Evolutionary conservation across 2,113 vertebrate species (phyloP).

Genomic region (Silurus asotus): DNA sequence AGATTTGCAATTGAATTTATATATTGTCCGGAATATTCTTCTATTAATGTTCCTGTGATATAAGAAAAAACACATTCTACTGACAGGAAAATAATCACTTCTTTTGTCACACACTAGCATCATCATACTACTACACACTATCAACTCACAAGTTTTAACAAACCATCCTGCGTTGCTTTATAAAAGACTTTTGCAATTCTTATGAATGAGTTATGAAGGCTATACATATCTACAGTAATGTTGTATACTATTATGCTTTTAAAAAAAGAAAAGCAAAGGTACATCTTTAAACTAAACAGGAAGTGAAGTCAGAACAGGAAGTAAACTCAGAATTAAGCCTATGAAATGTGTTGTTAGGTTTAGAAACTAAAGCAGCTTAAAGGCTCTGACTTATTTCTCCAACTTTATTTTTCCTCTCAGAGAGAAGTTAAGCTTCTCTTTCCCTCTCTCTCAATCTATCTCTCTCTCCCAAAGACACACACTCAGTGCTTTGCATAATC

Average conservation of each 20-base stretch:
- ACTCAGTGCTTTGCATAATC: slow-evolving; percentile 65
- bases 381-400: slow-evolving; percentile 53
- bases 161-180: not conserved
- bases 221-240: too few species aligned
- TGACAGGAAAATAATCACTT: not conserved
- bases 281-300: not conserved
- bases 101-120: not conserved
- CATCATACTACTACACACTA: not conserved
- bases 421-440: slow-evolving; percentile 65
- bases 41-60: not conserved
- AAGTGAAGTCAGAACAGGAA: slow-evolving; percentile 43
- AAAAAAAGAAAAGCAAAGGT: not conserved
- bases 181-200: not conserved
- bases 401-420: slow-evolving; percentile 39
- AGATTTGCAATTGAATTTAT: too few species aligned
- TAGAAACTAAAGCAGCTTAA: slow-evolving; percentile 62
- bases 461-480: too few species aligned
- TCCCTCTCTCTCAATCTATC: not conserved
- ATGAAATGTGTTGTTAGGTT: slow-evolving; percentile 55
- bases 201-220: not conserved
- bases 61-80: not conserved
- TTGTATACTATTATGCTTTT: too few species aligned
- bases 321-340: slow-evolving; percentile 56
- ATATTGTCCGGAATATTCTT: too few species aligned
- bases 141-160: not conserved